phyloP scores from a whole-genome alignment of 2,888 invertebrate genomes.

The Megamerina dolium region DNA sequence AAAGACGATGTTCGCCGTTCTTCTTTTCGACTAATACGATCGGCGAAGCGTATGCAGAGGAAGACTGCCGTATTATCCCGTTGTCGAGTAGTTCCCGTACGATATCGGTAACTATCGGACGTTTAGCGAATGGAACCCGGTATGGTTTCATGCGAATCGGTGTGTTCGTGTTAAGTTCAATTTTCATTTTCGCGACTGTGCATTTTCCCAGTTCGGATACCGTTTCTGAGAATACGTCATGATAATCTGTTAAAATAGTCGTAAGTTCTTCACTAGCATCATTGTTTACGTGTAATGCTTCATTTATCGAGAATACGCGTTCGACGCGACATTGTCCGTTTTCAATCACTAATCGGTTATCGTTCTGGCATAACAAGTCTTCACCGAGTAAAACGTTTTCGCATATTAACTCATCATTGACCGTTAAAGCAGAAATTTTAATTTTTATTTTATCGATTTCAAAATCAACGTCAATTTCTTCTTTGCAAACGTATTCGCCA shows the following conservation, averaged over 20 bases:
- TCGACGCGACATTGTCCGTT: too few species aligned
- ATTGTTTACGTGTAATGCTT: too few species aligned
- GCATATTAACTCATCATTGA: too few species aligned
- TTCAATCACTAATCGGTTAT: too few species aligned
- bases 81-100: constrained; percentile 11
- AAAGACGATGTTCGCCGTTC: constrained; percentile 20
- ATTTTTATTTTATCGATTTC: too few species aligned
- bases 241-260: constrained; percentile 3
- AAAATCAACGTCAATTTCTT: too few species aligned
- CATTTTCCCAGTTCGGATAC: constrained; percentile 14
- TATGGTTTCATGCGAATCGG: constrained; percentile 19
- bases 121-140: constrained; percentile 16
- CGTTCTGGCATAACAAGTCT: too few species aligned
- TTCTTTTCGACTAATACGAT: constrained; percentile 22
- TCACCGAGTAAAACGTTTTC: too few species aligned
- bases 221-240: constrained; percentile 7
- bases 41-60: constrained; percentile 18
- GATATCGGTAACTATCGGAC: constrained; percentile 7
- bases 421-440: too few species aligned
- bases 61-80: constrained; percentile 16
- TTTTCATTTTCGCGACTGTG: constrained; percentile 12
- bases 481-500: too few species aligned
- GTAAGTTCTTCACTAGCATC: constrained; percentile 7
- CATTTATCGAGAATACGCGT: too few species aligned
- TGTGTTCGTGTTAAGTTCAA: constrained; percentile 9